Conservation (phyloP, 2,797 vertebrate genomes). For the Microctenopoma lineatum region DNA sequence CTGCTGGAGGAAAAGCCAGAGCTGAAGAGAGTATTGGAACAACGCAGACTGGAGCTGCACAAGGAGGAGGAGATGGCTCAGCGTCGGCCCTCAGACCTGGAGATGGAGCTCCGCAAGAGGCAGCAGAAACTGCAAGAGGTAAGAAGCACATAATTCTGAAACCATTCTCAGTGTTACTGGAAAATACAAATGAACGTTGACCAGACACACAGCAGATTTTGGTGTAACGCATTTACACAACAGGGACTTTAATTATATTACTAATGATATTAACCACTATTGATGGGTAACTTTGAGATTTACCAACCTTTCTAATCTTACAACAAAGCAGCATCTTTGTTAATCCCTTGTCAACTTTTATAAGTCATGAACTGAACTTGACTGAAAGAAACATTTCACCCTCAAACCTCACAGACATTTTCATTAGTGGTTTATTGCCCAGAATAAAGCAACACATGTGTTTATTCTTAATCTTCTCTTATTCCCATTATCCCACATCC, state of each 20-base stretch:
- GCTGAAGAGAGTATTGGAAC: slow-evolving; percentile 83
- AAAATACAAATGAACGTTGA: neutral
- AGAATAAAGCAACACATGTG: too few species aligned
- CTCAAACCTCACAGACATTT: neutral
- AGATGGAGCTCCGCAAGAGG: slow-evolving; percentile 84
- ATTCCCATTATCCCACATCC: too few species aligned
- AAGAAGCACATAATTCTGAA: neutral
- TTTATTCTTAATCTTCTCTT: too few species aligned
- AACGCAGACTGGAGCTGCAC: slow-evolving; percentile 79
- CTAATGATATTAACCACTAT: too few species aligned
- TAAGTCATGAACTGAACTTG: too few species aligned
- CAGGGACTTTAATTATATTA: too few species aligned
- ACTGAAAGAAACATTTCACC: neutral
- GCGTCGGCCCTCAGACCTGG: slow-evolving; percentile 79
- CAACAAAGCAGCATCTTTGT: too few species aligned
- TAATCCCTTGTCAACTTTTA: too few species aligned
- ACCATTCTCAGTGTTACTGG: neutral
- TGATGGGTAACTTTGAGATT: too few species aligned
- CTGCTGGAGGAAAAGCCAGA: slow-evolving; percentile 82
- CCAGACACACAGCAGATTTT: too few species aligned
- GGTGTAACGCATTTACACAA: too few species aligned
- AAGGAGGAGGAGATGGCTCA: slow-evolving; percentile 79
- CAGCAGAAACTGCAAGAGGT: slow-evolving; percentile 84
- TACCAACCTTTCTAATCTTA: too few species aligned
- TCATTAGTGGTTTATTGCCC: neutral